Evolutionary conservation across 1,140 invertebrate species (phyloP), one percentile per base, ranked within the genome.

Genomic region (Macrotrachela quadricornifera): DNA sequence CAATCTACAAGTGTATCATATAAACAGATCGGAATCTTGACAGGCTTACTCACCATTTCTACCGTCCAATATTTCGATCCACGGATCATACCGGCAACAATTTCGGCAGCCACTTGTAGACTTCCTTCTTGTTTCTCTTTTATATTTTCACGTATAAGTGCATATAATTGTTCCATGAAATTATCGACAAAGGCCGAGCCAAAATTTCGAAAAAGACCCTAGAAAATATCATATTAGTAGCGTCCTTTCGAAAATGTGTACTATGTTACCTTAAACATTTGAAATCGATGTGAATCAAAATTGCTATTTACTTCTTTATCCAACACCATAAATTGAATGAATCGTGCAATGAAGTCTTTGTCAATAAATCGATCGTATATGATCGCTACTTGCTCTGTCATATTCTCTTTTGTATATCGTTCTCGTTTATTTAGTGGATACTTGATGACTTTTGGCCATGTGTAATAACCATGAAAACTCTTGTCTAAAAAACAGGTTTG

Each of bases 41-140:
- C n/a, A n/a, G n/a, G 8, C 2, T 30, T 8, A 30, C 8, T 30
- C 21, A 30, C 8, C 21, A 79, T 78, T 0, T 75, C 65, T 58
- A 75, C 82, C 1, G 76, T 69, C 85, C 84, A 90, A 62, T 86
- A 80, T 61, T 87, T 85, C 1, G 78, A 76, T 0, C 83, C 85
- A 10, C 76, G 66, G 12, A 90, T 73, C 0, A 86, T 61, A 10
- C 82, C 79, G 9, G 79, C 74, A 1, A 83, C 72, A 8, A 91
- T 76, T 67, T 91, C 86, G 2, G 83, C 75, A 1, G 81, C 84
- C 70, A 83, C 85, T 46, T 83, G 74, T 60, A 91, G 84, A 58
- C 71, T 75, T 53, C 79, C 78, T 63, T 88, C 83, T 55, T 66
- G 65, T 17, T 59, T 64, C 41, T 87, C 82, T 46, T 80, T 76